phyloP scores from a whole-genome alignment of 2,797 vertebrate genomes.

The Tokudaia muenninki region DNA sequence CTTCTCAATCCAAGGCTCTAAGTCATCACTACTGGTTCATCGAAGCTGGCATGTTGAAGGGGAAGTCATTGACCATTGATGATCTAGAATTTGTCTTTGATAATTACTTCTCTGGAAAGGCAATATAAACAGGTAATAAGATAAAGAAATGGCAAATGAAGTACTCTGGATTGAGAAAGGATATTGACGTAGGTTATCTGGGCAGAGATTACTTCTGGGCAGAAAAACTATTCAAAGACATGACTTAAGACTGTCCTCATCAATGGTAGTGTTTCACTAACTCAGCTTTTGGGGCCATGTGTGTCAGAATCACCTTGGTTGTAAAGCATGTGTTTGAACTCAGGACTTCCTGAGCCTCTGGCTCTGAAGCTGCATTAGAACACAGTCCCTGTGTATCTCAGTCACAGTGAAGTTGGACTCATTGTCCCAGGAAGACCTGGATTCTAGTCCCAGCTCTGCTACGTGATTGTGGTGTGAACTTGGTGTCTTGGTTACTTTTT shows the following conservation, averaged over 20 bases:
- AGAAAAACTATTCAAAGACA: not conserved
- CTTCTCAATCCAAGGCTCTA: conserved; percentile 6
- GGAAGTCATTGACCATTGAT: not conserved
- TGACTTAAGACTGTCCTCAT: not conserved
- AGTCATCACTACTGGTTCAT: not conserved
- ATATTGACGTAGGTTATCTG: not conserved
- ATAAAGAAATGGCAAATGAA: not conserved
- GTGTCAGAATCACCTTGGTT: not conserved
- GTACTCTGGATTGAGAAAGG: not conserved
- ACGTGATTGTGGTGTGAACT: not conserved
- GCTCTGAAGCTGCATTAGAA: not conserved
- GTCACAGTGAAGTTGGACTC: not conserved
- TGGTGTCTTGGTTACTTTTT: not conserved
- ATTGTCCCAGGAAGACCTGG: not conserved
- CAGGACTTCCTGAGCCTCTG: not conserved
- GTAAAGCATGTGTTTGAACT: not conserved
- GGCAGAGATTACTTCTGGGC: not conserved
- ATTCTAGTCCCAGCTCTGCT: not conserved
- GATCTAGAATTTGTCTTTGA: conserved; percentile 14
- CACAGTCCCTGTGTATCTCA: not conserved
- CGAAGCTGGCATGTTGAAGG: not conserved
- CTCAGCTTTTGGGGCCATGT: not conserved
- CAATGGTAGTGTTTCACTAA: not conserved
- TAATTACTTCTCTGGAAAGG: conserved; percentile 22
- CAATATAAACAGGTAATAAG: not conserved